Evolutionary conservation across 2,797 vertebrate species (phyloP).

Genomic region (Pteropus rufus): DNA sequence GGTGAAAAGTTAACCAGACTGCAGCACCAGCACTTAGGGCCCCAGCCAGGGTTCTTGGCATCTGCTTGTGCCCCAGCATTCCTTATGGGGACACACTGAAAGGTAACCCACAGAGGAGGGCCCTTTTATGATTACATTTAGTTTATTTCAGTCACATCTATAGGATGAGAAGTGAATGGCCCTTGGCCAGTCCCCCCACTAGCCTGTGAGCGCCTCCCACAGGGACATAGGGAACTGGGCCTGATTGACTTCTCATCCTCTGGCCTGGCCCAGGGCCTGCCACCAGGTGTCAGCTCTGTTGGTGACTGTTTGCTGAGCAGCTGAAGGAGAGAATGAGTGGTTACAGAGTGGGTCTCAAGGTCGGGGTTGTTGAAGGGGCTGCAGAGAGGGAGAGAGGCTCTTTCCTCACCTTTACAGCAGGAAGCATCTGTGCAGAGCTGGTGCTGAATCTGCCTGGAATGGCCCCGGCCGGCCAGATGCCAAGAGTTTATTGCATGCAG

Average conservation of each 20-base stretch:
- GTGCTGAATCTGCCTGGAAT: not conserved
- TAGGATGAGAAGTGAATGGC: not conserved
- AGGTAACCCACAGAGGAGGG: not conserved
- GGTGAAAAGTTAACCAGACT: not conserved
- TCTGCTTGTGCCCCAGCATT: not conserved
- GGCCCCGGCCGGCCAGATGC: not conserved
- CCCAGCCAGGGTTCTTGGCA: not conserved
- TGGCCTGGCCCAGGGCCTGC: not conserved
- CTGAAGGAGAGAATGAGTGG: not conserved
- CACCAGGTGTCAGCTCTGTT: not conserved
- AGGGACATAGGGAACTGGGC: not conserved
- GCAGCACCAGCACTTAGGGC: not conserved
- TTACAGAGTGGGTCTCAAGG: not conserved
- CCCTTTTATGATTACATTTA: not conserved
- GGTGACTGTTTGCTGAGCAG: not conserved
- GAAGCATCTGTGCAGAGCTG: not conserved
- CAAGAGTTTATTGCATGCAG: constrained; percentile 43
- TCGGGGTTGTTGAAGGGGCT: not conserved
- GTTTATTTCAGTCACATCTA: not conserved
- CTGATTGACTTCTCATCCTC: not conserved
- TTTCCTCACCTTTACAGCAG: not conserved
- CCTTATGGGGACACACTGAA: not conserved
- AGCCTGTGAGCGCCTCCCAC: not conserved
- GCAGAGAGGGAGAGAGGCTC: not conserved
- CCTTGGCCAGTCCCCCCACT: not conserved